phyloP scores from a whole-genome alignment of 2,888 invertebrate species.

The Philaethria dido region DNA sequence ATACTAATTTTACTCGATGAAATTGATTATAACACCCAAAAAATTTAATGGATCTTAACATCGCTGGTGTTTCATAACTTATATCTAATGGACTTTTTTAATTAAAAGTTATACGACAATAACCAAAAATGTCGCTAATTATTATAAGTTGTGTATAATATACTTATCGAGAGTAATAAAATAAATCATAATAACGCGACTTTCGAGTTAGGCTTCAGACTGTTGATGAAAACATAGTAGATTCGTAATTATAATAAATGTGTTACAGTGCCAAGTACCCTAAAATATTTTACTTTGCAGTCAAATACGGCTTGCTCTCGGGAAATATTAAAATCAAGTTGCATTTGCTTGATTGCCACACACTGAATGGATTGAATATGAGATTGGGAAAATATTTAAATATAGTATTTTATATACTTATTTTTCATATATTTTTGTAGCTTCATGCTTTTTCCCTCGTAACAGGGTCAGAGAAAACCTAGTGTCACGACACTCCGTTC shows the following conservation, averaged over 20 bases:
- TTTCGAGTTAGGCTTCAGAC: not conserved
- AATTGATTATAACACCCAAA: too few species aligned
- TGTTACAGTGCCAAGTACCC: conserved; percentile 3
- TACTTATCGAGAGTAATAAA: conserved; percentile 11
- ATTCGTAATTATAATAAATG: conserved; percentile 21
- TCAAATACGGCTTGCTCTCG: not conserved
- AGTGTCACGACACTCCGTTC: too few species aligned
- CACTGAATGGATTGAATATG: conserved; percentile 13
- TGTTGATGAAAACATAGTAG: conserved; percentile 11
- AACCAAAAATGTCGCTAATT: not conserved
- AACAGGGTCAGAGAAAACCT: too few species aligned
- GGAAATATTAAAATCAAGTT: conserved; percentile 16
- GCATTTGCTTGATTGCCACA: conserved; percentile 20
- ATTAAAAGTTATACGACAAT: not conserved
- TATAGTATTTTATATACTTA: not conserved
- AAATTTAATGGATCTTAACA: too few species aligned
- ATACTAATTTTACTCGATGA: too few species aligned
- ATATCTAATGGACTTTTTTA: not conserved
- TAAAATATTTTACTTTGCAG: conserved; percentile 20
- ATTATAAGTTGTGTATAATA: not conserved
- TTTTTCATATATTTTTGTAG: not conserved
- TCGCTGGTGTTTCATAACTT: too few species aligned
- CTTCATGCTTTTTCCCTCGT: too few species aligned
- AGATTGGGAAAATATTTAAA: not conserved
- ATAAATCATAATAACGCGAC: conserved; percentile 9